Evolutionary conservation across 2,888 invertebrate genomes (phyloP), one percentile per base, ranked within the genome.

Genomic region (Pristionchus mayeri): DNA sequence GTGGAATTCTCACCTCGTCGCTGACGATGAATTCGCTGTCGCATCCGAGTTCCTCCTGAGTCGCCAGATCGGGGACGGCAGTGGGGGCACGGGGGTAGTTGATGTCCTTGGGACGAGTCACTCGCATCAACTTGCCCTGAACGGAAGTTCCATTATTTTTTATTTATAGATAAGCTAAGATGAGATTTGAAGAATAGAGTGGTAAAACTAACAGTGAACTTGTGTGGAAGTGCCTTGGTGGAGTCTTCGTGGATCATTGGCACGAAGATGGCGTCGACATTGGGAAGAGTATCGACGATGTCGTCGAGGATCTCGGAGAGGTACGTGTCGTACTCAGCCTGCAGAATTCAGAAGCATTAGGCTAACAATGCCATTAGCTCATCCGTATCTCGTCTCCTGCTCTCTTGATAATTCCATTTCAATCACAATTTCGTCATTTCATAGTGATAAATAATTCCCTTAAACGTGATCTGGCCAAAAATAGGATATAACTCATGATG

Each of bases 71-170:
- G 16, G 84, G 84, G 13, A 84, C 75, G 34, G 84, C 84, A 11
- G 84, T 84, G 24, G 84, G 84, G 0, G 84, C 84, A 54, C 84
- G 84, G 11, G 84, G 71, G 27, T 84, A 84, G 75, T 84, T 84
- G n/a, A 84, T n/a, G 54, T 84, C 84, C 54, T 75, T 71, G 13
- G 71, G 84, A 75, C 84, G 84, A 75, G 84, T 84, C 13, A 84
- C 84, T 0, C 75, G 71, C 71, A 84, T 54, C 52, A 84, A 30
- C 30, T 84, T 84, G 54, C 84, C 84, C 84, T 84, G 48, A 40
- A 44, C 6, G 13, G 13, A 27, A 48, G 16, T 9, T 4, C 54
- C 7, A 44, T 44, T 44, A 44, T 6, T 9, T 44, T 6, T 6
- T 13, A 44, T 44, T 44, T 9, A 44, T 13, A 44, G 44, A 63